phyloP scores from a whole-genome alignment of 2,888 invertebrate species.

The Dyspetes luteomarginatus region DNA sequence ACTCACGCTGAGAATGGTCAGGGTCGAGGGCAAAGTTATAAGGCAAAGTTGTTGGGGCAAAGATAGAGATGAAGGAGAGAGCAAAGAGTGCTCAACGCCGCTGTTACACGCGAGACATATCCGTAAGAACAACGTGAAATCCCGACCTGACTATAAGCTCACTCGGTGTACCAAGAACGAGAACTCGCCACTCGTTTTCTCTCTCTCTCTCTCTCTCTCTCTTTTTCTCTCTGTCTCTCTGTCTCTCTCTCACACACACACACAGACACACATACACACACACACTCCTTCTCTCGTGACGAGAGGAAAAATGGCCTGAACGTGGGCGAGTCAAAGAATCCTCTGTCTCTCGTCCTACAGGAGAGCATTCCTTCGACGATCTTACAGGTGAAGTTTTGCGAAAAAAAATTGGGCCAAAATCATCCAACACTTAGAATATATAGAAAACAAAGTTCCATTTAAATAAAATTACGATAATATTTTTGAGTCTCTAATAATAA shows the following conservation, averaged over 20 bases:
- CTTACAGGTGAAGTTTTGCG: slow-evolving; percentile 34
- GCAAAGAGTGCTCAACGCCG: slow-evolving; percentile 37
- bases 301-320: slow-evolving; percentile 39
- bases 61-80: neutral
- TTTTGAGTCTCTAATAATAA: too few relatives aligned
- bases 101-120: slow-evolving; percentile 38
- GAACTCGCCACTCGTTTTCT: slow-evolving; percentile 26
- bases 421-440: neutral
- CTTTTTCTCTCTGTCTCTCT: too few relatives aligned
- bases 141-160: slow-evolving; percentile 34
- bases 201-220: too few relatives aligned
- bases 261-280: too few relatives aligned
- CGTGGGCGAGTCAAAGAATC: slow-evolving; percentile 50
- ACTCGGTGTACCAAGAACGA: slow-evolving; percentile 40
- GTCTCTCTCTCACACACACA: too few relatives aligned
- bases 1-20: slow-evolving; percentile 67
- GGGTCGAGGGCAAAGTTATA: slow-evolving; percentile 53
- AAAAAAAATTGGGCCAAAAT: neutral
- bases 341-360: neutral
- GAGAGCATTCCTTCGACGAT: neutral
- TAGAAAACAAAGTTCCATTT: neutral
- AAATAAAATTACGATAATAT: too few relatives aligned
- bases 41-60: slow-evolving; percentile 28
- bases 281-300: slow-evolving; percentile 9
- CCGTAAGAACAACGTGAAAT: slow-evolving; percentile 51